Evolutionary conservation across 2,888 invertebrate genomes (phyloP).

Genomic region (Tetramorium bicarinatum): DNA sequence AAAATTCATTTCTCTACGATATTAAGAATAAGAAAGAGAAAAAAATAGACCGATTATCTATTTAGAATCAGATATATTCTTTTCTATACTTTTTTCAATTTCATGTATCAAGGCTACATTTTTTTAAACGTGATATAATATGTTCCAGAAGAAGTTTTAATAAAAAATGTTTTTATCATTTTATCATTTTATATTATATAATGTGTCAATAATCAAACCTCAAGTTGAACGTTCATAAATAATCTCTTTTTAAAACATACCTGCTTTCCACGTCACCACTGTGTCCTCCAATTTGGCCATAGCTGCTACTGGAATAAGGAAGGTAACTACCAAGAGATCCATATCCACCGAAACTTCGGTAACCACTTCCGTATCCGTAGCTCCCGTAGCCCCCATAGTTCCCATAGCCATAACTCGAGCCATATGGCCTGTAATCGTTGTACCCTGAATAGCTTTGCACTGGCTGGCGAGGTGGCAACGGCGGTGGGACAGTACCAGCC

Average conservation of each 20-base stretch:
- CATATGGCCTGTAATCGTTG: slow-evolving; percentile 72
- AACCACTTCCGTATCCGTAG: slow-evolving; percentile 79
- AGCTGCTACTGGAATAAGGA: slow-evolving; percentile 77
- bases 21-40: background rate
- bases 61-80: background rate
- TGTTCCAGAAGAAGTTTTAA: background rate
- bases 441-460: slow-evolving; percentile 67
- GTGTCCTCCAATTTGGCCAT: slow-evolving; percentile 76
- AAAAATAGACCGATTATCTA: background rate
- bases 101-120: background rate
- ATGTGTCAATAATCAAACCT: background rate
- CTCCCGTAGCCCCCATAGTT: slow-evolving; percentile 81
- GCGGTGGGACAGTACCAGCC: slow-evolving; percentile 77
- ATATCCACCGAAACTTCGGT: slow-evolving; percentile 84
- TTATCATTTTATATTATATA: background rate
- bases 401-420: slow-evolving; percentile 74
- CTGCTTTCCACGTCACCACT: slow-evolving; percentile 89
- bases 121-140: background rate
- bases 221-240: background rate
- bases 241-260: slow-evolving; percentile 79
- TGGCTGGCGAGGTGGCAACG: slow-evolving; percentile 81
- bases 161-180: background rate
- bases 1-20: background rate
- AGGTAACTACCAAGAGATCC: slow-evolving; percentile 85
- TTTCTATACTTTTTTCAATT: background rate